Evolutionary conservation across 2,888 invertebrate genomes (phyloP).

Genomic region (Drosophila merina): DNA sequence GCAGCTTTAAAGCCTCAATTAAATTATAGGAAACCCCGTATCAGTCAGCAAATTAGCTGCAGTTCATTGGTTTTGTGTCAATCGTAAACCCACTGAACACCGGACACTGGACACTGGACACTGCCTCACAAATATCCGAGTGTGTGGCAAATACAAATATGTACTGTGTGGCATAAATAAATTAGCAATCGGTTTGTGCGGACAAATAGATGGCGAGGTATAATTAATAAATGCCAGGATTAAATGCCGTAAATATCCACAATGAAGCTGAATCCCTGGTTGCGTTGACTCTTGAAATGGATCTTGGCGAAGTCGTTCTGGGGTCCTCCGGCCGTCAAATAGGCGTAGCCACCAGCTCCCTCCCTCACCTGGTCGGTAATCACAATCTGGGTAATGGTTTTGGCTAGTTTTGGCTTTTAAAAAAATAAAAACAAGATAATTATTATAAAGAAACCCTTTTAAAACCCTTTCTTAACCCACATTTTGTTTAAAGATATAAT

Average conservation of each 20-base stretch:
- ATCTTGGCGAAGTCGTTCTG: conserved; percentile 79
- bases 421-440: background rate
- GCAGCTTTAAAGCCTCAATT: conserved; percentile 2
- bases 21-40: conserved; percentile 1
- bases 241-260: conserved; percentile 83
- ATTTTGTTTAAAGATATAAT: conserved; percentile 54
- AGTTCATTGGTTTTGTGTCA: conserved; percentile 33
- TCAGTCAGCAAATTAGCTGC: conserved; percentile 36
- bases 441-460: background rate
- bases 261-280: conserved; percentile 84
- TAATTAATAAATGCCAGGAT: conserved; percentile 30
- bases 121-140: conserved; percentile 13
- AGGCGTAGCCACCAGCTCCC: conserved; percentile 84
- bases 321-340: conserved; percentile 83
- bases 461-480: conserved; percentile 26
- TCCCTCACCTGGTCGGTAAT: conserved; percentile 83
- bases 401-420: conserved; percentile 11
- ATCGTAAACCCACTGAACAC: conserved; percentile 17
- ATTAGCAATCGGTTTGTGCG: conserved; percentile 22
- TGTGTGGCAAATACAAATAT: conserved; percentile 22
- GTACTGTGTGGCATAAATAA: conserved; percentile 26
- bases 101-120: background rate
- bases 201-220: background rate
- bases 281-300: conserved; percentile 84
- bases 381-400: conserved; percentile 81